A percentile compares a stretch with the other conserved stretches of the same genome.
Conservation (phyloP, 2,113 vertebrate species). For the Nematolebias whitei region DNA sequence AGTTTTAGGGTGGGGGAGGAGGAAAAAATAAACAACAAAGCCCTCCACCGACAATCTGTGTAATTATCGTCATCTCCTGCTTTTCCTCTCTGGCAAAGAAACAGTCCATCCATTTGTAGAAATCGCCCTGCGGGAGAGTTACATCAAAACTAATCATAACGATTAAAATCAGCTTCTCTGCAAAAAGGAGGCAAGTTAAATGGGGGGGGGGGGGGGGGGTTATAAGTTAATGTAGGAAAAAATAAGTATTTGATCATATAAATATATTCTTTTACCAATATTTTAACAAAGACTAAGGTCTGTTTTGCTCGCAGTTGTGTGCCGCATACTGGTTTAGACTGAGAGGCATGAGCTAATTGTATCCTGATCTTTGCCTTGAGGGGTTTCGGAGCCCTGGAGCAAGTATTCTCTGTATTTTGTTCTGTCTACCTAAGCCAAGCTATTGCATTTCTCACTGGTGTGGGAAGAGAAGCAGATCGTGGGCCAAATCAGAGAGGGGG, state of each 20-base stretch:
- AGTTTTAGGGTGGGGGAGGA: too few species aligned
- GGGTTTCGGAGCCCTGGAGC: conserved; percentile 98
- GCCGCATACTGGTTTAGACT: conserved; percentile 94
- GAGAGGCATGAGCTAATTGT: conserved; percentile 99
- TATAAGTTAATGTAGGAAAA: conserved; percentile 71
- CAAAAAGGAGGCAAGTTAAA: conserved; percentile 91
- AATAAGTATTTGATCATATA: conserved; percentile 71
- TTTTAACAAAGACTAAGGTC: conserved; percentile 82
- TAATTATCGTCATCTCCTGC: conserved; percentile 99
- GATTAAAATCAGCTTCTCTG: conserved; percentile 99
- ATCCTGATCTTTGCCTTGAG: conserved; percentile 99
- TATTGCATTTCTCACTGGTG: conserved; percentile 98
- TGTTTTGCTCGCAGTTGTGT: conserved; percentile 89
- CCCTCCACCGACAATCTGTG: conserved; percentile 94
- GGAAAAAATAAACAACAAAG: too few species aligned
- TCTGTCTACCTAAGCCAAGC: conserved; percentile 99
- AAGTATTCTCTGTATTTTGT: conserved; percentile 98
- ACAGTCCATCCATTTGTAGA: conserved; percentile 99
- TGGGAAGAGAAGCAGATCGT: conserved; percentile 93
- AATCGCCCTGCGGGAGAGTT: conserved; percentile 94
- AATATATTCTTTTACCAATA: conserved; percentile 45
- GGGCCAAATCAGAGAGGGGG: conserved; percentile 77
- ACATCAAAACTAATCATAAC: conserved; percentile 99
- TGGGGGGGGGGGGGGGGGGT: conserved; percentile 89
- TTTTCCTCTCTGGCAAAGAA: conserved; percentile 97